A percentile compares a stretch with the other conserved stretches of the same genome.
Conservation (phyloP, 2,797 vertebrate genomes). For the Adrianichthys oophorus region DNA sequence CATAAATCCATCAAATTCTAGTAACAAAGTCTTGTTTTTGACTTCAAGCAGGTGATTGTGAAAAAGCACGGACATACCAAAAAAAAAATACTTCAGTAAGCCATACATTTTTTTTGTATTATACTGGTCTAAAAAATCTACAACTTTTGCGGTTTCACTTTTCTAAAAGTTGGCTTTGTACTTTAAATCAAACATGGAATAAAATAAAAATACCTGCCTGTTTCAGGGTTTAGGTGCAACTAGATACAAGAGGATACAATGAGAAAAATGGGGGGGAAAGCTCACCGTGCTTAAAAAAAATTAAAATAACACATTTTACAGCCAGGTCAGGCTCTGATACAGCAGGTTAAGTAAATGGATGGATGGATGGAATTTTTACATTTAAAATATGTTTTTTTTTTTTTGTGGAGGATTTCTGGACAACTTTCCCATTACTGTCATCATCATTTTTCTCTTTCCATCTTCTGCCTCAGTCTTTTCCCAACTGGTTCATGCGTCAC, state of each 20-base stretch:
- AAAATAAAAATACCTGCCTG: background rate
- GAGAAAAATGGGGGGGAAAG: background rate
- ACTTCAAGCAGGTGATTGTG: too few species aligned
- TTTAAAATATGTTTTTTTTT: too few species aligned
- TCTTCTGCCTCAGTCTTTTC: constrained; percentile 27
- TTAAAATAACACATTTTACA: background rate
- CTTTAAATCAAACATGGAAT: background rate
- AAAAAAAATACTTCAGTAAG: background rate
- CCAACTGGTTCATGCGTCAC: constrained; percentile 24
- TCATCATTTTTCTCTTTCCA: constrained; percentile 15
- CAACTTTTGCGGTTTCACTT: background rate
- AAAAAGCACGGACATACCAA: too few species aligned
- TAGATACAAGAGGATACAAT: background rate
- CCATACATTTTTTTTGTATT: background rate
- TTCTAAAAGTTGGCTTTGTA: too few species aligned
- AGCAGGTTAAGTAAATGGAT: too few species aligned
- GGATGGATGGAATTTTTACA: too few species aligned
- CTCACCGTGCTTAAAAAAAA: background rate
- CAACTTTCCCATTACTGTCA: background rate
- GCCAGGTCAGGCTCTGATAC: too few species aligned
- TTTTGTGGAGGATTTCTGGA: background rate
- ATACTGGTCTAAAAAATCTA: background rate
- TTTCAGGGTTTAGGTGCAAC: background rate
- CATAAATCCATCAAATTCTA: background rate
- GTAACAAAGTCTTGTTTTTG: too few species aligned